Evolutionary conservation across 2,888 invertebrate genomes (phyloP), one percentile per base, ranked within the genome.

Genomic region (Arenicola marina): DNA sequence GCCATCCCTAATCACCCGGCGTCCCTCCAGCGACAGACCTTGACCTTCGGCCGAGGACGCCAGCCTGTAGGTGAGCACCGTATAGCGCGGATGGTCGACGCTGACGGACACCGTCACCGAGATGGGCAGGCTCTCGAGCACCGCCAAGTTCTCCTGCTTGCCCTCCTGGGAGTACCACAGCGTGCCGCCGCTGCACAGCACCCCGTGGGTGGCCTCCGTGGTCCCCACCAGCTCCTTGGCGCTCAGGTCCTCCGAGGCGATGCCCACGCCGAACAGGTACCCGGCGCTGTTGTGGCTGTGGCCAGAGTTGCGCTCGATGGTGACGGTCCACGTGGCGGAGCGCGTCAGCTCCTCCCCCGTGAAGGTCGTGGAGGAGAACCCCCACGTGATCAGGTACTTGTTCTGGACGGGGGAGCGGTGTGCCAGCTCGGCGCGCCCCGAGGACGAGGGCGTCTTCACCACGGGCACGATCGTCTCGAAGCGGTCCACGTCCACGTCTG

Each of bases 231-330:
- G 70, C 51, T 79, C 80, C 62, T 78, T 79, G 34, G 73, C 71
- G 38, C 60, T 71, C 18, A 79, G 72, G 44, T 68, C 65, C 28
- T 75, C 74, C 15, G 69, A 71, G 1, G 78, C 69, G 15, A 80
- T 72, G 31, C 80, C 80, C 3, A 77, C 75, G 15, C 79, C 80
- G 66, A 80, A 80, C n/a, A 78, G 69, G 65, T 78, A 80, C 18
- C 78, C 78, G n/a, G n/a, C n/a, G 44, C 72, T 66, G 51, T 73
- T 74, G 38, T 74, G 63, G 64, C 77, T 74, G 24, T 76, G 77
- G 48, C 75, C 72, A 46, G 73, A 66, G 67, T 80, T 79, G 46
- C 73, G 73, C 67, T 77, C 77, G 1, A 80, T 67, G 15, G 76
- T 75, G 24, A 80, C 75, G 0, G 77, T 74, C 80, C 79, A 79